Conservation (phyloP, 2,113 vertebrate genomes). For the Melanerpes aurifrons region DNA sequence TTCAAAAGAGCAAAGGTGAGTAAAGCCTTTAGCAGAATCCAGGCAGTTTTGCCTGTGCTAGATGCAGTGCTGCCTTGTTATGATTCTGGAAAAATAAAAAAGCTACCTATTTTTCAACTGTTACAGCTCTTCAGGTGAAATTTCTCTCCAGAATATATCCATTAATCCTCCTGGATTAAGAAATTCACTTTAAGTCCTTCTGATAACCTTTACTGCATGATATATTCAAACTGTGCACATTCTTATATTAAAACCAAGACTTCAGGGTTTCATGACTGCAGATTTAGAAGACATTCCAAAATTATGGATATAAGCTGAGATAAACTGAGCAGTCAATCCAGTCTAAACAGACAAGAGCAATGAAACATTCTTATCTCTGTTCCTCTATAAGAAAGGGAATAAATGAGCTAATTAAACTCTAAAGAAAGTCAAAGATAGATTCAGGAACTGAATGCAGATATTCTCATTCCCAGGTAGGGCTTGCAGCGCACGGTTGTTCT, state of each 20-base stretch:
- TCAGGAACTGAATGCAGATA: background rate
- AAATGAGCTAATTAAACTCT: background rate
- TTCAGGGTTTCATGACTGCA: background rate
- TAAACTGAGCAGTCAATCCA: background rate
- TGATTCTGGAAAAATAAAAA: background rate
- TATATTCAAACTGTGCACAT: background rate
- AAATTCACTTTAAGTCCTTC: background rate
- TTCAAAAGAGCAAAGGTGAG: background rate
- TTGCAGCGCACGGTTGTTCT: background rate
- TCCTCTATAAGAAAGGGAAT: background rate
- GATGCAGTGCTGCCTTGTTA: background rate
- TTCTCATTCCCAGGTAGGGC: background rate
- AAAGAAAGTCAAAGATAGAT: background rate
- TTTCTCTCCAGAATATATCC: background rate
- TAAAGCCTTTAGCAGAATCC: background rate
- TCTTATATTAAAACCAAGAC: background rate
- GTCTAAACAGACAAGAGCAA: background rate
- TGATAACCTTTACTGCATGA: background rate
- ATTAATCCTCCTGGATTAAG: background rate
- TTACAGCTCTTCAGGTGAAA: background rate
- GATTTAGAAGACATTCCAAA: background rate
- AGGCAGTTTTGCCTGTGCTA: background rate
- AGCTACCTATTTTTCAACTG: rapidly evolving
- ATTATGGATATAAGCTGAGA: no score
- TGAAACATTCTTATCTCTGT: background rate